Base-by-base conservation (phyloP, 2,888 invertebrate species). In the Acleris laterana region DNA sequence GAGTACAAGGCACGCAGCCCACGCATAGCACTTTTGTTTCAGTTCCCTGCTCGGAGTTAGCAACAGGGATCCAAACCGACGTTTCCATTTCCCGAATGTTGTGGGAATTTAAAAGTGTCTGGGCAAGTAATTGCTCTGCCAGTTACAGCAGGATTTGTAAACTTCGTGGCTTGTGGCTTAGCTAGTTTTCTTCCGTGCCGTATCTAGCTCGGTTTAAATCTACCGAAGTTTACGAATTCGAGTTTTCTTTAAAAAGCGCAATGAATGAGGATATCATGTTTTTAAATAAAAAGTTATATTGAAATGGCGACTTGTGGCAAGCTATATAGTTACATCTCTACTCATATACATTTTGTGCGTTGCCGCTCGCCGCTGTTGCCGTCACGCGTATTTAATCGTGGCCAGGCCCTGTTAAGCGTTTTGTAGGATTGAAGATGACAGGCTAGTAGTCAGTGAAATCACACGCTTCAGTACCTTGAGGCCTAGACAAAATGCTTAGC, bases 81-180 rank as follows among this genome's bases (percentile, higher is more conserved):
- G 80, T 83, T 88, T 84, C 88, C 80, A 88, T 89, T 89, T 83
- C 78, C 85, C 80, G 81, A 85, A 88, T 84, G 85, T 82, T 82
- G 79, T 77, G 74, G 80, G 85, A 84, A 85, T 90, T 87, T 89
- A 82, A 89, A 90, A 89, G 85, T 89, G 90, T 90, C 90, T 90
- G 81, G 85, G 83, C 82, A 85, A 88, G 88, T 90, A 90, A 91
- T 90, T 90, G 90, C 80, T 82, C 89, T 90, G 90, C 89, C 90
- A 90, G 90, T 90, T 90, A 83, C 85, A 74, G 70, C 68, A 72
- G 80, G 81, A 82, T 84, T 84, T 85, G 82, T 81, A 72, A 82
- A 80, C 81, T 86, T 79, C 66, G 72, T 71, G 74, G 75, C 71
- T 74, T 72, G 73, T 71, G 72, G 74, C 68, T 61, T 63, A 60